A percentile compares a stretch with the other conserved stretches of the same genome.
Evolutionary conservation across 2,797 vertebrate genomes (phyloP).

Genomic region (Acridotheres tristis): DNA sequence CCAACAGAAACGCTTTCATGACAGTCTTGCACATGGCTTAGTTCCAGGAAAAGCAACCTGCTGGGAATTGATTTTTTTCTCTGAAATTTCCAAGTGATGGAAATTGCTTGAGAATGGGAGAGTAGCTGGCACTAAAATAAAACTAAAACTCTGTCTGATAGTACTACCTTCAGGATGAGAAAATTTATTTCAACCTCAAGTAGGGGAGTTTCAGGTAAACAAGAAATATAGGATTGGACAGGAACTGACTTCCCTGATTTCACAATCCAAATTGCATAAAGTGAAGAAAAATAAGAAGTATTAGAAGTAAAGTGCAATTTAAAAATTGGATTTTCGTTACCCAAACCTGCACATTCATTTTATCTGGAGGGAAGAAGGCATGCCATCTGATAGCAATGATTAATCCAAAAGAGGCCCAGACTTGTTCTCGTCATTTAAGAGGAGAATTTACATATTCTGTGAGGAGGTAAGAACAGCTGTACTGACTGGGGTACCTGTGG

Average conservation of each 20-base stretch:
- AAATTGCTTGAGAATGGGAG: neutral
- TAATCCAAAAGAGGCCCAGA: constrained; percentile 41
- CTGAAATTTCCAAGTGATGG: neutral
- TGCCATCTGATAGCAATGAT: constrained; percentile 30
- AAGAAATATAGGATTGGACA: neutral
- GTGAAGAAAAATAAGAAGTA: neutral
- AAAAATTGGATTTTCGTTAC: constrained; percentile 36
- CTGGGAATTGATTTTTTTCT: neutral
- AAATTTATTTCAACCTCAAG: neutral
- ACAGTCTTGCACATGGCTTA: neutral
- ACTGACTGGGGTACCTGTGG: neutral
- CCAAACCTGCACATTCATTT: constrained; percentile 18
- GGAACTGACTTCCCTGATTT: neutral
- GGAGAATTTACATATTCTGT: neutral
- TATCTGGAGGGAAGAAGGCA: constrained; percentile 4
- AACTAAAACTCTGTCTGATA: neutral
- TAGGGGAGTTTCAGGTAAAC: neutral
- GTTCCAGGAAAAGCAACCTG: constrained; percentile 9
- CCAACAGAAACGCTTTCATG: constrained; percentile 11
- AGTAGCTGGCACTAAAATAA: neutral
- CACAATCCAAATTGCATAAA: constrained; percentile 29
- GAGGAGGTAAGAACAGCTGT: neutral
- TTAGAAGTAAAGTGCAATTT: constrained; percentile 23
- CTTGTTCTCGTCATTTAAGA: constrained; percentile 19
- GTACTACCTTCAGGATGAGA: neutral